A percentile compares a stretch with the other conserved stretches of the same genome.
Conservation (phyloP, 2,113 vertebrate genomes). For the Macroglossus sobrinus region DNA sequence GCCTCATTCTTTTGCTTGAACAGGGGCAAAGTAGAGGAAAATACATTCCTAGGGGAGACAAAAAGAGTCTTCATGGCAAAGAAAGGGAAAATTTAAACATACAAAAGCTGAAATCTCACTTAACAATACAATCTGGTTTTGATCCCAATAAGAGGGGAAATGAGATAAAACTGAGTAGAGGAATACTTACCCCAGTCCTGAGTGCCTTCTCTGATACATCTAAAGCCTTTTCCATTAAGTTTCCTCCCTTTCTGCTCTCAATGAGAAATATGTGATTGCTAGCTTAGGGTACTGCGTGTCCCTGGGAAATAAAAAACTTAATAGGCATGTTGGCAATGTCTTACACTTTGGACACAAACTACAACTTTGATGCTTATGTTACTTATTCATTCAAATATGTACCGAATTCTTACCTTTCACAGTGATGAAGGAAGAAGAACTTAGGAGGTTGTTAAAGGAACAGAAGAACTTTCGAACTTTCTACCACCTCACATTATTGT, state of each 20-base stretch:
- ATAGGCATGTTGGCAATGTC: neutral
- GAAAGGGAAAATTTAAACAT: neutral
- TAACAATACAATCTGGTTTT: neutral
- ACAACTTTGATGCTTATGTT: neutral
- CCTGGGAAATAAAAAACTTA: neutral
- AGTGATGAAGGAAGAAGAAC: neutral
- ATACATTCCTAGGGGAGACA: neutral
- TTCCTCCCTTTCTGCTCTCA: neutral
- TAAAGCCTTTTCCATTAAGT: neutral
- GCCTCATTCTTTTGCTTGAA: neutral
- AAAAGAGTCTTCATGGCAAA: neutral
- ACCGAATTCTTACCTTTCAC: neutral
- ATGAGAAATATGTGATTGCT: neutral
- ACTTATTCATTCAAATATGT: neutral
- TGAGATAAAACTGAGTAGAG: neutral
- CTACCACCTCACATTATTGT: neutral
- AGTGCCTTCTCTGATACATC: neutral
- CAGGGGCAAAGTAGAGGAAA: neutral
- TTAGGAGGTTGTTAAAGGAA: neutral
- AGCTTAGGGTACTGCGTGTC: neutral
- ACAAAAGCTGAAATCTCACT: neutral
- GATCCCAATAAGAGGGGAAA: neutral
- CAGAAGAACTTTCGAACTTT: neutral
- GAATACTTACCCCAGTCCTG: neutral
- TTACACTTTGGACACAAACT: neutral